A percentile compares a stretch with the other conserved stretches of the same genome.
Conservation (phyloP, 2,113 vertebrate species). For the Tychaedon coryphoeus region DNA sequence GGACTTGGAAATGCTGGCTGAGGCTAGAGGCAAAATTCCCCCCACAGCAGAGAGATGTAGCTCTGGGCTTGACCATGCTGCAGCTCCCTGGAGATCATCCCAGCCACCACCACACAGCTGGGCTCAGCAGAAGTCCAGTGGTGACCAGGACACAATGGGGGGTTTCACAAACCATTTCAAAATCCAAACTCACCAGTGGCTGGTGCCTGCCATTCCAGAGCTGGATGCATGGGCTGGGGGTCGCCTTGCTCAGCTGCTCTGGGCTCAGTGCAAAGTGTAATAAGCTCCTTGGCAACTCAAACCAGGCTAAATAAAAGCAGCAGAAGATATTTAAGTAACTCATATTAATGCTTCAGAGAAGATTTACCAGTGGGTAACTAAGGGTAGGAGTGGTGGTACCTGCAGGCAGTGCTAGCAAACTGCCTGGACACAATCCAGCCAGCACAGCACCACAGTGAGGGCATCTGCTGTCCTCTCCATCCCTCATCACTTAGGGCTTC, state of each 20-base stretch:
- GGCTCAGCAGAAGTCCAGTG: neutral
- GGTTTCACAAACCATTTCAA: neutral
- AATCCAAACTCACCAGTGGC: rapidly evolving
- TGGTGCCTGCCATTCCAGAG: neutral
- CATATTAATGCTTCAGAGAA: neutral
- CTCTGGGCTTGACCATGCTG: neutral
- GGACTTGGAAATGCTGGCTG: neutral
- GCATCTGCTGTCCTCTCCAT: neutral
- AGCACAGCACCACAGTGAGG: neutral
- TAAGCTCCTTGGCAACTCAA: neutral
- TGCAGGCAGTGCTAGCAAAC: neutral
- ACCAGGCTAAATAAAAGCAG: neutral
- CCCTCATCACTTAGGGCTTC: neutral
- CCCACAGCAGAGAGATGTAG: neutral
- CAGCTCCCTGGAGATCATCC: neutral
- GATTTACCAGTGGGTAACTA: neutral
- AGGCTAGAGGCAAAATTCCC: constrained; percentile 6
- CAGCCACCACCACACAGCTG: neutral
- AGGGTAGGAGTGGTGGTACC: neutral
- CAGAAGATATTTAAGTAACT: neutral
- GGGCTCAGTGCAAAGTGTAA: neutral
- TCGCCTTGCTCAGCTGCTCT: neutral
- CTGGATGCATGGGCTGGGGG: neutral
- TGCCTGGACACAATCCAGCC: neutral
- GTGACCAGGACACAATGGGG: rapidly evolving